These are phyloP conservation scores for Idaea biselata DNA, from an alignment of 2,888 invertebrate genomes.

Conservation along the genomic window DNA sequence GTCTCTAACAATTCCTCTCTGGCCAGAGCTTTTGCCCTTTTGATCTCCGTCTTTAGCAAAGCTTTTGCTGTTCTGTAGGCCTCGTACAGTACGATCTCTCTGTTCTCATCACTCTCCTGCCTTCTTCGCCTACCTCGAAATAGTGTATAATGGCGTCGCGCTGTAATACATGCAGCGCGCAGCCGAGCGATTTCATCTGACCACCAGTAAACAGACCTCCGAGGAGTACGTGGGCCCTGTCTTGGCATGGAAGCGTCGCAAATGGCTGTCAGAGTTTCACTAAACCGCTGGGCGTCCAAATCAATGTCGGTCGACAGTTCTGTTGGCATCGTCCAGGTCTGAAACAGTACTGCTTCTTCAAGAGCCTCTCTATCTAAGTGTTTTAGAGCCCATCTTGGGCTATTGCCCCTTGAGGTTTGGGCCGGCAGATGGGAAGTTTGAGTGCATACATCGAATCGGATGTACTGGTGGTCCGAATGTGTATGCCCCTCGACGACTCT, in stretches of 20 bases:
- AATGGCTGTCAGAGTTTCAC: neutral
- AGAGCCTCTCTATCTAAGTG: neutral
- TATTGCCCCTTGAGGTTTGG: neutral
- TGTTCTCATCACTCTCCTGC: no score
- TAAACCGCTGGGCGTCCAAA: neutral
- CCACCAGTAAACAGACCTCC: neutral
- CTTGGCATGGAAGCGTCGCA: neutral
- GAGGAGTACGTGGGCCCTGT: neutral
- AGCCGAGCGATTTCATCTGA: neutral
- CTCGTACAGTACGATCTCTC: no score
- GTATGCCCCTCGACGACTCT: conserved; percentile 6
- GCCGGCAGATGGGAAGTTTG: neutral
- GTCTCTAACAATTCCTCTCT: no score
- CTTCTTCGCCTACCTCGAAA: no score
- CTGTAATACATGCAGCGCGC: neutral
- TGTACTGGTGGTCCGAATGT: conserved; percentile 9
- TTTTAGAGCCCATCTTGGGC: neutral
- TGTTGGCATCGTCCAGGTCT: neutral
- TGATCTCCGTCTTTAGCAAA: no score
- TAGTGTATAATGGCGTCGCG: neutral
- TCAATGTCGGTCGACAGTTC: neutral
- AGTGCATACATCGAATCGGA: conserved; percentile 12
- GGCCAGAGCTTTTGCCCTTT: no score
- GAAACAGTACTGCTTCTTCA: neutral
- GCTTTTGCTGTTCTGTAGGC: no score